Evolutionary conservation across 2,113 vertebrate genomes (phyloP).

Genomic region (Megalops atlanticus): DNA sequence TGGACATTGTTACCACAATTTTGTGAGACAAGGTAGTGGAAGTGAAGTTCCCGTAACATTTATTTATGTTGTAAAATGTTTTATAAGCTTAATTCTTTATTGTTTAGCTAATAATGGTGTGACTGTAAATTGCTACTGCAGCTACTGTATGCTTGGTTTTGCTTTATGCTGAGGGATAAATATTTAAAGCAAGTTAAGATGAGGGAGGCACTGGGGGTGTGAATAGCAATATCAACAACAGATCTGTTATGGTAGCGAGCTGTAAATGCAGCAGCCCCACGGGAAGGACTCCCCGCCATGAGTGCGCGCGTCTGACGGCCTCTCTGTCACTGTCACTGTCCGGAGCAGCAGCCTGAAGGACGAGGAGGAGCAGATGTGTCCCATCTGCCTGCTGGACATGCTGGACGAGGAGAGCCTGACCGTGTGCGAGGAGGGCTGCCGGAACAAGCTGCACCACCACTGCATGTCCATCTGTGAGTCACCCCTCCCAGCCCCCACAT

Average conservation of each 20-base stretch:
- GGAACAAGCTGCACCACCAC: conserved; percentile 90
- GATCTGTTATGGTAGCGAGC: no score
- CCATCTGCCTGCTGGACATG: conserved; percentile 88
- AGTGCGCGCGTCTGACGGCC: no score
- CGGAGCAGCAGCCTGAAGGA: conserved; percentile 77
- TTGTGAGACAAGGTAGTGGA: no score
- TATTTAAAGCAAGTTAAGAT: no score
- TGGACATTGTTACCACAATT: no score
- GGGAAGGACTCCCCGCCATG: not conserved
- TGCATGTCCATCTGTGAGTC: conserved; percentile 93
- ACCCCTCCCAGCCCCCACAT: not conserved
- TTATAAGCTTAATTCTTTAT: no score
- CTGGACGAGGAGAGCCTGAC: conserved; percentile 87
- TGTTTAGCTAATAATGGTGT: no score
- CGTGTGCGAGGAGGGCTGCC: conserved; percentile 85
- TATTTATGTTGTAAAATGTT: no score
- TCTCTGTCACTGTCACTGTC: not conserved
- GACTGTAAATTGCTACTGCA: no score
- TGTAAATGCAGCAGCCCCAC: not conserved
- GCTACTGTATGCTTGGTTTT: no score
- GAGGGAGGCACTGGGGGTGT: not conserved
- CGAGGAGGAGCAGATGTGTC: conserved; percentile 91
- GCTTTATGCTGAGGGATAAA: no score
- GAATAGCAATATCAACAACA: not conserved
- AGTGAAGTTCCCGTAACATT: no score